Base-by-base conservation (phyloP, 2,888 invertebrate genomes). In the Xestia c-nigrum region DNA sequence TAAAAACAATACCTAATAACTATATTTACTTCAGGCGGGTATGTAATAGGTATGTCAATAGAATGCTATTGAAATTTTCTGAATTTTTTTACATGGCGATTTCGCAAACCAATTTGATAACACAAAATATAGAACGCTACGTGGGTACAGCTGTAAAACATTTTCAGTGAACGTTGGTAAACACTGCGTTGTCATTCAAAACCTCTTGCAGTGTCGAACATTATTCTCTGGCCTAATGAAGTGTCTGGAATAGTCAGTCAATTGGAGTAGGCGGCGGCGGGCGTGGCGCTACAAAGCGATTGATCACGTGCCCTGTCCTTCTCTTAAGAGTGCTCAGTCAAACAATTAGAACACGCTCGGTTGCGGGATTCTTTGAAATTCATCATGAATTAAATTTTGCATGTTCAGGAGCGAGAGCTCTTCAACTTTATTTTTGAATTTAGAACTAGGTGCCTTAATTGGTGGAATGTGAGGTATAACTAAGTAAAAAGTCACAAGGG, bases 261-360 rank as follows among this genome's bases (percentile, higher is more conserved):
- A 57, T 71, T 52, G 52, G 76, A 84, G 78, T 79, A 80, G 83
- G 86, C 80, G 81, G 82, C 84, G 80, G 78, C 80, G 83, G 80
- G 87, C 81, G 83, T 82, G 73, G 81, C 85, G 79, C 83, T 87
- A 89, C 92, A 91, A 91, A 91, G 93, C 91, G 92, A 93, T 93
- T 93, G 93, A 92, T 92, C 93, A 93, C 93, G 93, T 76, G 80
- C 88, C 74, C 80, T 72, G 63, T 72, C 63, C 82, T 76, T 64
- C 55, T 59, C 61, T 67, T 43, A 69, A 89, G 87, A 80, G 83
- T 74, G 74, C 87, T 86, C 71, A 47, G 59, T 71, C 63, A 64
- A 84, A 86, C 86, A 88, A 88, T 86, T 88, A 84, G 85, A 86
- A 78, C 81, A 78, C 65, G 75, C 74, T 78, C 14, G 64, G 72